A percentile compares a stretch with the other conserved stretches of the same genome.
phyloP scores from a whole-genome alignment of 2,113 vertebrate genomes.

The Struthio camelus region DNA sequence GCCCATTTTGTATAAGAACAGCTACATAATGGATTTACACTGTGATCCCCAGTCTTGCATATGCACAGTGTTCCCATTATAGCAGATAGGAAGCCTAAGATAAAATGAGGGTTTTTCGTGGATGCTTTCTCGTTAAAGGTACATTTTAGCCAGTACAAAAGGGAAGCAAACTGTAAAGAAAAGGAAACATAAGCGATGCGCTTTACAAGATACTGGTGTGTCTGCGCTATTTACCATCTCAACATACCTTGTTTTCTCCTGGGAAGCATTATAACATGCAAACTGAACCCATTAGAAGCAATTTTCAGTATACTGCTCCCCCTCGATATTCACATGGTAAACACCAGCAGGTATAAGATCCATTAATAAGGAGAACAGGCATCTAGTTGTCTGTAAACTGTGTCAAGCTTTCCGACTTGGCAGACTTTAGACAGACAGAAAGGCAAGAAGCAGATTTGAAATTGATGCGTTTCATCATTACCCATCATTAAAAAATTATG shows the following conservation, averaged over 20 bases:
- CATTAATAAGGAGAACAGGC: background rate
- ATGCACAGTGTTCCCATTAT: background rate
- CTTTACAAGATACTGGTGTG: background rate
- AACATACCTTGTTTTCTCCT: constrained; percentile 15
- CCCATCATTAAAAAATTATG: constrained; percentile 62
- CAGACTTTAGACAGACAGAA: constrained; percentile 17
- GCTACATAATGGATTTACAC: no score
- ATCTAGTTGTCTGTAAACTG: constrained; percentile 11
- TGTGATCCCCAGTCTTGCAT: background rate
- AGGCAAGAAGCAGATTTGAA: constrained; percentile 39
- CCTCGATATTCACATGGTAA: background rate
- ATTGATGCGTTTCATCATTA: constrained; percentile 54
- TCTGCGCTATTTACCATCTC: constrained; percentile 4
- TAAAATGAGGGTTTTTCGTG: background rate
- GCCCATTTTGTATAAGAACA: background rate
- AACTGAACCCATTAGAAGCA: constrained; percentile 59
- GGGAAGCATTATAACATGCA: constrained; percentile 40
- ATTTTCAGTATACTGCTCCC: constrained; percentile 59
- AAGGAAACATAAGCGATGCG: background rate
- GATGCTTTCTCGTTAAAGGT: background rate
- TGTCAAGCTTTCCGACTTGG: constrained; percentile 30
- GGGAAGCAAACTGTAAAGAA: background rate
- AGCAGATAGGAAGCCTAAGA: background rate
- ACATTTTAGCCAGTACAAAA: background rate
- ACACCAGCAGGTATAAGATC: constrained; percentile 24